Evolutionary conservation across 2,113 vertebrate genomes (phyloP).

Genomic region (Zosterops borbonicus): DNA sequence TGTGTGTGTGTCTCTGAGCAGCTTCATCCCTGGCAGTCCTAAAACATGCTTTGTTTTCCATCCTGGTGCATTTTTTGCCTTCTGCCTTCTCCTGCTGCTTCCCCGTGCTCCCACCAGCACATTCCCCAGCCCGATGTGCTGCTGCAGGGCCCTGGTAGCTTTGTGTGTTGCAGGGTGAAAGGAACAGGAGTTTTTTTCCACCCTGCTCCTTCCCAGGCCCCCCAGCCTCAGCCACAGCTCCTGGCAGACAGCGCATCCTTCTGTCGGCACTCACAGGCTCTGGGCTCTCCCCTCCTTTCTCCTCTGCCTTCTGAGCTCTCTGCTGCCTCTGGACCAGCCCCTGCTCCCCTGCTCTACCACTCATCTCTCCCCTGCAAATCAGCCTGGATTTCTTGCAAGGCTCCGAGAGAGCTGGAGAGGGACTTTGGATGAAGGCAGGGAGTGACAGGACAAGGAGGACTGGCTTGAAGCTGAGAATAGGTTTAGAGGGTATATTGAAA

Average conservation of each 20-base stretch:
- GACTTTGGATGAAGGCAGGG: background rate
- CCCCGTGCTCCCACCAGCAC: background rate
- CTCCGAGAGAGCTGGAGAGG: background rate
- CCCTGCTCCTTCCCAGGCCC: background rate
- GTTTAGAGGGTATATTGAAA: background rate
- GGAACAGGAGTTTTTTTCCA: background rate
- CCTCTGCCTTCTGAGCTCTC: background rate
- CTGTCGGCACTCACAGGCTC: background rate
- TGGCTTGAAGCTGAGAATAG: background rate
- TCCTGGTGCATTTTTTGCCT: background rate
- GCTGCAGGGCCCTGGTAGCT: background rate
- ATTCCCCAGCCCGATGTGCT: background rate
- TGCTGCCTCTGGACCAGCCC: background rate
- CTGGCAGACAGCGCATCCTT: background rate
- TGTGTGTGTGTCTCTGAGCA: background rate
- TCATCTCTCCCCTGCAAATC: fast-evolving
- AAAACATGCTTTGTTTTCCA: background rate
- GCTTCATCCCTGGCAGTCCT: background rate
- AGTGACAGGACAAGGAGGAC: background rate
- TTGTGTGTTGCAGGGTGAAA: background rate
- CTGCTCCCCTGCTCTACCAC: background rate
- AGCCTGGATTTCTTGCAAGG: background rate
- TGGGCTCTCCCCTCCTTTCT: background rate
- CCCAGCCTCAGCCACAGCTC: background rate
- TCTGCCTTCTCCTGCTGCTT: background rate